A percentile compares a stretch with the other conserved stretches of the same genome.
phyloP scores from a whole-genome alignment of 2,888 invertebrate species.

The Conus canariensis region DNA sequence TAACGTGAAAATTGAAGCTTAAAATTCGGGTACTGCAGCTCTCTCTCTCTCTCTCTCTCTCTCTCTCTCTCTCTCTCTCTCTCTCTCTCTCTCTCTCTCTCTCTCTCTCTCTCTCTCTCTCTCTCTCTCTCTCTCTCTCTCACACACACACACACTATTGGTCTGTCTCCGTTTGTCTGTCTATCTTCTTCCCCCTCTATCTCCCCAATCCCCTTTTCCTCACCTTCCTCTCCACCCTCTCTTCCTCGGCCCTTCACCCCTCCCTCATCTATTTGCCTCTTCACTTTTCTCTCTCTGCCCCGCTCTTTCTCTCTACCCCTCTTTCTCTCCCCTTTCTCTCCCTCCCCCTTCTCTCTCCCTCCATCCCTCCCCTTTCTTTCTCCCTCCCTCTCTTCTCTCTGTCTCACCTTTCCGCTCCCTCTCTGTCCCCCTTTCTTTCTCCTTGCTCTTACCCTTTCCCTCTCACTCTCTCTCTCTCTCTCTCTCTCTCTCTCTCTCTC shows the following conservation, averaged over 20 bases:
- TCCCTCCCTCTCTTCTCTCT: not conserved
- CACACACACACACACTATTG: too few relatives aligned
- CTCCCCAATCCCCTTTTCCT: too few relatives aligned
- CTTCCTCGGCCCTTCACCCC: not conserved
- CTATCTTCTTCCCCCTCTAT: too few relatives aligned
- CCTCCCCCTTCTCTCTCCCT: not conserved
- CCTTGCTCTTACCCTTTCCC: not conserved
- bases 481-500: not conserved
- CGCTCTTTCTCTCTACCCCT: not conserved
- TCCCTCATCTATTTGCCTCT: not conserved
- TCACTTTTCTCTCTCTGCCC: not conserved
- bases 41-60: conserved; percentile 13
- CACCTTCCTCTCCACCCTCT: not conserved
- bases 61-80: not conserved
- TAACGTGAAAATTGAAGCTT: too few relatives aligned
- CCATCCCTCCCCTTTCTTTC: not conserved
- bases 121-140: too few relatives aligned
- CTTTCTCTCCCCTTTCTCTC: not conserved
- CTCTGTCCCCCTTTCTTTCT: not conserved
- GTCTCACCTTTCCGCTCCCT: not conserved
- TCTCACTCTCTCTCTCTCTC: too few relatives aligned
- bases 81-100: too few relatives aligned
- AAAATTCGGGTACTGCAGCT: not conserved
- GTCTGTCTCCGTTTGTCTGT: too few relatives aligned
- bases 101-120: too few relatives aligned